Evolutionary conservation across 2,113 vertebrate species (phyloP).

Genomic region (Eurystomus gularis): DNA sequence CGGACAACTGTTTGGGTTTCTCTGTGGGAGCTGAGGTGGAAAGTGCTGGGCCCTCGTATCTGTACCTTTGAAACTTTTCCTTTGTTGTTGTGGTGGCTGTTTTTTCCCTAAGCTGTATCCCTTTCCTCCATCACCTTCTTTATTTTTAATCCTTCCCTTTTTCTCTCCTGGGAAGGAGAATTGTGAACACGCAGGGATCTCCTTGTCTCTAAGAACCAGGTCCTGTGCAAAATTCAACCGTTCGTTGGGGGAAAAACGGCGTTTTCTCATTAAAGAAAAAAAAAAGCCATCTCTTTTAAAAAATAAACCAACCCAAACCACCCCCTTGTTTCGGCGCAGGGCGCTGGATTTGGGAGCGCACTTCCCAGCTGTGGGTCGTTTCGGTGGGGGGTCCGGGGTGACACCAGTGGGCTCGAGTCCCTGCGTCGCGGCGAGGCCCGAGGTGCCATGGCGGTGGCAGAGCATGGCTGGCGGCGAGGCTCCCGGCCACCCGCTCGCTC

Average conservation of each 20-base stretch:
- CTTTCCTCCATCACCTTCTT: not conserved
- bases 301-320: not conserved
- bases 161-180: not conserved
- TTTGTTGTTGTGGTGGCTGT: not conserved
- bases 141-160: not conserved
- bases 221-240: rapidly evolving
- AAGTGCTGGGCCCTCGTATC: not conserved
- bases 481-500: not conserved
- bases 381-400: rapidly evolving
- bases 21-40: rapidly evolving
- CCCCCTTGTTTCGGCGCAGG: not conserved
- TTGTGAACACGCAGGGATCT: not conserved
- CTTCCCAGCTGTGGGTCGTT: not conserved
- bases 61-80: not conserved
- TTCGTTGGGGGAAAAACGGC: rapidly evolving
- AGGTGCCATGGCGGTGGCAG: not conserved
- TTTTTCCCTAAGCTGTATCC: not conserved
- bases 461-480: not conserved
- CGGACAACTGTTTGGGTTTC: not conserved
- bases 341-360: rapidly evolving
- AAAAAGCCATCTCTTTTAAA: too few relatives aligned
- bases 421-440: not conserved
- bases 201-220: not conserved
- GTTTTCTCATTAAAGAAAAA: not conserved
- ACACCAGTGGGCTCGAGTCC: not conserved